Base-by-base conservation (phyloP, 2,888 invertebrate genomes). In the Lumbricus terrestris region DNA sequence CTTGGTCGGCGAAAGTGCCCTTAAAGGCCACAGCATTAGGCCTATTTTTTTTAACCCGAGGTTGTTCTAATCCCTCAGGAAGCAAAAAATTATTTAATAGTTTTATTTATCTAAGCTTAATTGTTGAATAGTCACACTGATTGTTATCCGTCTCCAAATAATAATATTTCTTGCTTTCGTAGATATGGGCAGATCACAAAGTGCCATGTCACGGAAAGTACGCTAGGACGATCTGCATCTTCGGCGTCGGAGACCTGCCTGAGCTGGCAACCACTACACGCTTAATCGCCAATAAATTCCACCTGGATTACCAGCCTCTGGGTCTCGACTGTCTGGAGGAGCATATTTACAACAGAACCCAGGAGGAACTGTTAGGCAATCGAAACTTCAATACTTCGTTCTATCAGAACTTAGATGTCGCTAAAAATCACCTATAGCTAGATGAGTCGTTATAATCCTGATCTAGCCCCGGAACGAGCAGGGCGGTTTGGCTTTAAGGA, bases 281-380 rank as follows among this genome's bases (percentile, higher is more conserved):
- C 83, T 90, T 95, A 20, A 94, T 95, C 90, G 94, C 93, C 54
- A 95, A 95, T 92, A 95, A 95, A 91, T 93, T 95, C 88, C 93
- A 94, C 90, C 69, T 93, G 35, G 91, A 94, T 88, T 93, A 92
- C 90, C 91, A 94, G 83, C 93, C 93, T 0, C 92, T 93, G 69
- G 92, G 94, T 2, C 92, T 93, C 16, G 93, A 93, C 89, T 95
- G 95, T 91, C 91, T 94, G 92, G 94, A 94, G 89, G 93, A 94
- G 88, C 88, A 93, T 18, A 91, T 91, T 82, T 93, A 91, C 88
- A 93, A 93, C 88, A 91, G 92, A 38, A 93, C 93, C 35, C 90
- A 92, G 35, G 34, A 33, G 16, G 89, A 82, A 11, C 0, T 69
- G 37, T 47, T 35, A 0, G 89, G 37, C 37, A 38, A 18, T n/a